These are phyloP conservation scores for Meta bourneti DNA, from an alignment of 2,888 invertebrate species.

Conservation along the genomic window DNA sequence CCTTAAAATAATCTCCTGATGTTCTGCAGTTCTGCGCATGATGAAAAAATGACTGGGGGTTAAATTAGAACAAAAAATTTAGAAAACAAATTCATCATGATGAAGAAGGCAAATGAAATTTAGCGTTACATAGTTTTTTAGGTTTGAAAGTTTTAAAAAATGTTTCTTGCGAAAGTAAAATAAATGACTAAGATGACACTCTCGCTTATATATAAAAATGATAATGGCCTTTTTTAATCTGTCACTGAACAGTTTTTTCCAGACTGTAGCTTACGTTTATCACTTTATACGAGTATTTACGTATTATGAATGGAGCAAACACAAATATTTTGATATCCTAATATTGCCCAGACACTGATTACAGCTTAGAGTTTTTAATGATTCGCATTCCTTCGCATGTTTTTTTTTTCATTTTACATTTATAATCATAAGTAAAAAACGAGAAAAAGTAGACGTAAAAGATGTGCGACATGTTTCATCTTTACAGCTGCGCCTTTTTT, in stretches of 20 bases:
- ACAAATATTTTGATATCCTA: not conserved
- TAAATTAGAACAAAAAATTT: not conserved
- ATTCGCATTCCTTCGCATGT: not conserved
- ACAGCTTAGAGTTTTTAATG: not conserved
- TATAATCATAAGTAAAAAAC: not conserved
- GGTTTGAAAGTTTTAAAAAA: not conserved
- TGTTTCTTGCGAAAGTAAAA: slow-evolving; percentile 15
- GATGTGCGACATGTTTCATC: not conserved
- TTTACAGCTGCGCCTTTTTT: not conserved
- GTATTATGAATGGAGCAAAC: not conserved
- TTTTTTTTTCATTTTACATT: not conserved
- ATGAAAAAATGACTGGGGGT: too few relatives aligned
- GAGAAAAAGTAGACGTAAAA: too few relatives aligned
- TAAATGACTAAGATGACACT: slow-evolving; percentile 2
- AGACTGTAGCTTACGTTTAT: slow-evolving; percentile 2
- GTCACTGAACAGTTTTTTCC: slow-evolving; percentile 4
- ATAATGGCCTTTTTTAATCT: slow-evolving; percentile 41
- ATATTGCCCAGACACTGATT: slow-evolving; percentile 8
- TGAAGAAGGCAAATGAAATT: not conserved
- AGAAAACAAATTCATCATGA: not conserved
- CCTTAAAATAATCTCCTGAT: not conserved
- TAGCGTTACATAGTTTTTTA: not conserved
- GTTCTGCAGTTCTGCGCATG: too few relatives aligned
- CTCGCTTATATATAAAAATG: not conserved
- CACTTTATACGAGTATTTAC: slow-evolving; percentile 4